These are phyloP conservation scores for Aramus guarauna DNA, from an alignment of 2,113 vertebrate species.

Conservation along the genomic window DNA sequence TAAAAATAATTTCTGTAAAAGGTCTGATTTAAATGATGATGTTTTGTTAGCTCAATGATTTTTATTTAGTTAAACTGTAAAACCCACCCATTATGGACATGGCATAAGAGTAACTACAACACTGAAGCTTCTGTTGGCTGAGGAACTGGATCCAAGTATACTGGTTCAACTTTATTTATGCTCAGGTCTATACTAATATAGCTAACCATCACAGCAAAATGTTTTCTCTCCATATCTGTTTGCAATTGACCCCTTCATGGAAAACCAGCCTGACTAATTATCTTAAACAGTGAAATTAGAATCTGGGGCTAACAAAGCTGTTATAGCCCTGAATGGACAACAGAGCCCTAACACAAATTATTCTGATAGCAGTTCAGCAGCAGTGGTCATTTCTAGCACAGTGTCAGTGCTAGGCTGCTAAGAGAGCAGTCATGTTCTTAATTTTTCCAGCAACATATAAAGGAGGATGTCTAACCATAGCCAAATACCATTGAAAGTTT, in stretches of 20 bases:
- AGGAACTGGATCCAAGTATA: neutral
- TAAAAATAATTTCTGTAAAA: neutral
- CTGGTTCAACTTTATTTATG: neutral
- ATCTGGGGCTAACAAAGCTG: neutral
- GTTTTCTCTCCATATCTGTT: neutral
- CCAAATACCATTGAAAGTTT: neutral
- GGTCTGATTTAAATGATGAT: neutral
- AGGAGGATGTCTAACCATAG: neutral
- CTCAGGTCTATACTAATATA: neutral
- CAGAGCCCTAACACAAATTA: neutral
- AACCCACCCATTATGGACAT: neutral
- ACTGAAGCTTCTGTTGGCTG: neutral
- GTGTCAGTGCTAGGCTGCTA: neutral
- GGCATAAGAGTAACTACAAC: neutral
- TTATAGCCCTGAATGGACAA: neutral
- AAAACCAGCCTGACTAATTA: neutral
- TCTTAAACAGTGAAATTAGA: neutral
- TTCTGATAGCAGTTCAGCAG: neutral
- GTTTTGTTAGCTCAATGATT: neutral
- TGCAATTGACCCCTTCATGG: neutral
- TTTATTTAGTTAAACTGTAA: neutral
- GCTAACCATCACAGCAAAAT: neutral
- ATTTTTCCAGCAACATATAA: neutral
- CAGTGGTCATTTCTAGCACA: neutral
- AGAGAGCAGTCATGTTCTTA: neutral